Conservation (phyloP, 2,888 invertebrate genomes). For the Ormyrus nitidulus region DNA sequence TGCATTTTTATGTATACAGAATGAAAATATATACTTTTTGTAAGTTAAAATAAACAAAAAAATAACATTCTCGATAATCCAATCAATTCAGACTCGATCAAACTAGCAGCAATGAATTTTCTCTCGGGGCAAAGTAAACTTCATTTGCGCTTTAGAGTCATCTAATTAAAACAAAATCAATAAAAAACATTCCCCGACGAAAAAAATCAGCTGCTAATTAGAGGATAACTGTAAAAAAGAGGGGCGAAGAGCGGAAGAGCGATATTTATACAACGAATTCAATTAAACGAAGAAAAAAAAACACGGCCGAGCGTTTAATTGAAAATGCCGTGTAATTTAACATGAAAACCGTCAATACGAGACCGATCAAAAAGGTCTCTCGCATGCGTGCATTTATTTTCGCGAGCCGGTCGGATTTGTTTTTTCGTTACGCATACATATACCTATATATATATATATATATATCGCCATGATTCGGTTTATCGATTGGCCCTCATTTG, state of each 20-base stretch:
- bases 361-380: slow-evolving; percentile 28
- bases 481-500: slow-evolving; percentile 41
- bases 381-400: slow-evolving; percentile 20
- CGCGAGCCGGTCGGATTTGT: slow-evolving; percentile 15
- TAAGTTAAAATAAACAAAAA: no score
- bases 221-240: background rate
- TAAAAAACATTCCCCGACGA: background rate
- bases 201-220: background rate
- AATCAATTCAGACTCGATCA: no score
- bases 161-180: background rate
- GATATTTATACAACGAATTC: slow-evolving; percentile 22
- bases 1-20: no score
- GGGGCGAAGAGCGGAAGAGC: background rate
- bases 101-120: no score
- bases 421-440: slow-evolving; percentile 7
- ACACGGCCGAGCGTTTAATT: slow-evolving; percentile 25
- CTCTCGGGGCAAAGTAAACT: no score
- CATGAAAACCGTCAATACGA: slow-evolving; percentile 26
- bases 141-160: no score
- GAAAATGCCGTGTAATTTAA: slow-evolving; percentile 41
- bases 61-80: no score
- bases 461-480: slow-evolving; percentile 17
- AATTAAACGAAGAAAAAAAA: slow-evolving; percentile 17
- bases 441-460: background rate
- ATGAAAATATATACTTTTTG: no score